Evolutionary conservation across 2,113 vertebrate species (phyloP), one percentile per base, ranked within the genome.

Genomic region (Elgaria multicarinata): DNA sequence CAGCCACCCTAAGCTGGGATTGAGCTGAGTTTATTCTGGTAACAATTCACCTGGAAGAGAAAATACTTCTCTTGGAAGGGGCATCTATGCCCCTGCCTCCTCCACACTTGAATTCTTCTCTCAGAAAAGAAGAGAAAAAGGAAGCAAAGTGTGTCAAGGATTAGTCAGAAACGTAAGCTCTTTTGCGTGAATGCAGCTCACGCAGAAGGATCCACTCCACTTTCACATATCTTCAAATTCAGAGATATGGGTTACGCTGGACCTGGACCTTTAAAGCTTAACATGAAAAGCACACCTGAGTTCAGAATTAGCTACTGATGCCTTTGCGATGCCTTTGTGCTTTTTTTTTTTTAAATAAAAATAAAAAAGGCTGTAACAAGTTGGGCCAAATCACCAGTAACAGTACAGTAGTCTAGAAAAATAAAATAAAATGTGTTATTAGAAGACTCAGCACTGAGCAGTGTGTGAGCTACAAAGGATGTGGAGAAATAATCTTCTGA

Each of bases 371-470:
- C 58, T 6, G 22, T 12, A 93, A 53, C 58, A 88, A 92, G 90
- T 87, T 44, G 46, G 86, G 83, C 71, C 86, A 95, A 95, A 83
- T 42, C 78, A 90, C 83, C 67, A 84, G 88, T 69, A 93, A 94
- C n/a, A 93, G 93, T 85, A 94, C 90, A 94, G 88, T 83, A 97
- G 94, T 95, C 91, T 92, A 89, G 91, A 39, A 90, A 64, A 36
- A n/a, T n/a, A n/a, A 31, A n/a, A 67, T 8, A 92, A 83, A 91
- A 95, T 89, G 90, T 91, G 14, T 39, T 14, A 39, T n/a, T 42
- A 94, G 92, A 95, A 95, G 91, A 94, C 69, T 89, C 91, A 92
- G 92, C 93, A 92, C 92, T 92, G 93, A 93, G 89, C 66, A 92
- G 58, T 92, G 44, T 83, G 82, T 50, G 69, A 95, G 93, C 89